Percentiles rank a stretch among this genome's conserved stretches.
Evolutionary conservation across 2,113 vertebrate genomes (phyloP).

Genomic region (Erythrocercus mccallii): DNA sequence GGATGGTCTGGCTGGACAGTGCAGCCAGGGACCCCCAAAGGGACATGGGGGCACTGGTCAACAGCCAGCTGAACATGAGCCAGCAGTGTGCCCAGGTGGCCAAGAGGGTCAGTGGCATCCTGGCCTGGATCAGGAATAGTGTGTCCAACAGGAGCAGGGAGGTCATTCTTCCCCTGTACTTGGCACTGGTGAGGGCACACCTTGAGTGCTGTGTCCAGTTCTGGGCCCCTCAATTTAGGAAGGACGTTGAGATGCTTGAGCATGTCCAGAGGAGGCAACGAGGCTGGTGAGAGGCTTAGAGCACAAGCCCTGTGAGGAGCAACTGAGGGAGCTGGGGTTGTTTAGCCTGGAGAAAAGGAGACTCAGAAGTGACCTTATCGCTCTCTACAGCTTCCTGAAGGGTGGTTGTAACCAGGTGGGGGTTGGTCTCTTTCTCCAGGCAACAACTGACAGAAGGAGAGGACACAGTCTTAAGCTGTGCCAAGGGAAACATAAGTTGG

Average conservation of each 20-base stretch:
- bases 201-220: not conserved
- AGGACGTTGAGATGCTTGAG: not conserved
- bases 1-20: not conserved
- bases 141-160: not conserved
- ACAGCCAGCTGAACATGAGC: not conserved
- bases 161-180: not conserved
- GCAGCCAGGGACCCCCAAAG: too few relatives aligned
- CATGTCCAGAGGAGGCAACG: accelerated
- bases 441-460: not conserved
- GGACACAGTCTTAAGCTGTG: not conserved
- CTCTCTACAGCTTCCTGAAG: not conserved
- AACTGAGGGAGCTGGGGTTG: not conserved
- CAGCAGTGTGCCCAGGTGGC: not conserved
- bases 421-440: not conserved
- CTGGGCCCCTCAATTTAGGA: not conserved
- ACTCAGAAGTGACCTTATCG: not conserved
- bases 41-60: not conserved
- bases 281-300: not conserved
- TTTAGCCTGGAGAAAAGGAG: not conserved
- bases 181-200: not conserved
- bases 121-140: not conserved
- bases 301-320: not conserved
- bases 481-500: not conserved
- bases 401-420: not conserved
- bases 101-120: not conserved